phyloP scores from a whole-genome alignment of 2,113 vertebrate genomes.

The Nipponia nippon region DNA sequence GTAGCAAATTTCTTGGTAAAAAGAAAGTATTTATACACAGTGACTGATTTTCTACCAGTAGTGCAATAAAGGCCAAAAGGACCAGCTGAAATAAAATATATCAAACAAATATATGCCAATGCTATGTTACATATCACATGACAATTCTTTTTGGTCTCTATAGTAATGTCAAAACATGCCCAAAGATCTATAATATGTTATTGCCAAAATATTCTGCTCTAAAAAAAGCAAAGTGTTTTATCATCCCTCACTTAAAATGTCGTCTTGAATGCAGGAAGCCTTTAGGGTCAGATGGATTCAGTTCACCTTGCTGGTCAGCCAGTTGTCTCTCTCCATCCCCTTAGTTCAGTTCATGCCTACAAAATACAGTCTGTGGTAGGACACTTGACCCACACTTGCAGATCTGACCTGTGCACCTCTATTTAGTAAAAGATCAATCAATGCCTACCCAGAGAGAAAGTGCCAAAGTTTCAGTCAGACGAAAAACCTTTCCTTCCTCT shows the following conservation, averaged over 20 bases:
- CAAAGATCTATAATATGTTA: not conserved
- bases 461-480: not conserved
- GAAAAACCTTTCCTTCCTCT: not conserved
- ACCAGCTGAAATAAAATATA: not conserved
- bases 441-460: not conserved
- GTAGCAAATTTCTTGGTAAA: not conserved
- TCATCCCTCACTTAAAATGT: not conserved
- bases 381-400: not conserved
- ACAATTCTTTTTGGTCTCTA: not conserved
- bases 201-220: not conserved
- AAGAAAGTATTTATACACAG: not conserved
- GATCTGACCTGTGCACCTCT: not conserved
- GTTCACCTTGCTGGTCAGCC: not conserved
- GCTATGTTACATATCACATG: not conserved
- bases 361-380: not conserved
- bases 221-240: not conserved
- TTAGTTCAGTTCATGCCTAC: not conserved
- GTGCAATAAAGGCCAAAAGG: not conserved
- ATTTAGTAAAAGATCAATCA: not conserved
- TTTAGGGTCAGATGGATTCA: not conserved
- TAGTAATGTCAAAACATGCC: not conserved
- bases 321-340: not conserved
- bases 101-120: not conserved
- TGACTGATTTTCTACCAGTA: not conserved
- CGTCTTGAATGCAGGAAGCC: not conserved